Base-by-base conservation (phyloP, 2,888 invertebrate genomes). In the Pseudococcus jackbeardsleyi region DNA sequence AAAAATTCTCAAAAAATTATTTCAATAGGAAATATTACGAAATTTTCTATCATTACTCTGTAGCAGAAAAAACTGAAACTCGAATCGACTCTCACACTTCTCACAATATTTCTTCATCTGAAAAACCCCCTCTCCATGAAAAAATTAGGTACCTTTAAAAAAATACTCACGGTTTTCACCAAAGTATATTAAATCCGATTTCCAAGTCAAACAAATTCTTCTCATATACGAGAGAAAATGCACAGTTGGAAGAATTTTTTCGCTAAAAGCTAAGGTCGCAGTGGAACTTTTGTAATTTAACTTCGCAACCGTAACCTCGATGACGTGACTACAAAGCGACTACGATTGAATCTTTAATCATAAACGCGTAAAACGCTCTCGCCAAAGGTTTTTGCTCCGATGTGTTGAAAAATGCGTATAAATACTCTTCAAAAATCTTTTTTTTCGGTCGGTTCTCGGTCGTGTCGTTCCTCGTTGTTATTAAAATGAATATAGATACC, bases 221-320 rank as follows among this genome's bases (percentile, higher is more conserved):
- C 68, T 72, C 22, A 72, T 72, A 15, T 26, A 26, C 68, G 68
- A 72, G 22, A 26, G 68, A 72, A 72, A 72, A 72, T 72, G 17
- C 68, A 72, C 68, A 22, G 26, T 33, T 26, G 68, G 68, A 72
- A 33, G 68, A 72, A 72, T 72, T 72, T 72, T 72, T 72, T 15
- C 26, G 15, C 33, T 26, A 33, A 72, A 64, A 22, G 26, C 68
- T 72, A 33, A 59, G 22, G 22, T 26, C 68, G 26, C 12, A 12
- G 15, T 72, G 33, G 26, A 72, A 72, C 26, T 72, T 72, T 72
- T 72, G 68, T 72, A 72, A 72, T 72, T 72, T 72, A 72, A 72
- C 68, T 72, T 72, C 68, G 26, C 5, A 72, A 72, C 68, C 68
- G 59, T 59, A 59, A 59, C 59, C 59, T 59, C 59, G 64, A 72